These are phyloP conservation scores for Campopleginae sp. DNA, from an alignment of 2,888 invertebrate genomes.

Conservation along the genomic window DNA sequence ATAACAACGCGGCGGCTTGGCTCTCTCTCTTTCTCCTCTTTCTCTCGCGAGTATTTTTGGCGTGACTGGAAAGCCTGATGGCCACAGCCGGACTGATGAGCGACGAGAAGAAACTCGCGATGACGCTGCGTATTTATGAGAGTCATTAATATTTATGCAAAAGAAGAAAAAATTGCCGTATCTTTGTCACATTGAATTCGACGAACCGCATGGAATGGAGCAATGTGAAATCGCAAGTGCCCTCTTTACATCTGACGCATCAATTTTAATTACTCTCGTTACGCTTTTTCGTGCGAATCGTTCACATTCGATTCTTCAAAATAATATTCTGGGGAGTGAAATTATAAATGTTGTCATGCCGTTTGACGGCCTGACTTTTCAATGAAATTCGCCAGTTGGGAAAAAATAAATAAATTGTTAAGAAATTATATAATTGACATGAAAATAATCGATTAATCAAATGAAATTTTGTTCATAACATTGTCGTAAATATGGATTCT, in stretches of 20 bases:
- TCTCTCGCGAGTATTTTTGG: conserved; percentile 61
- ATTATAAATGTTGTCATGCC: neutral
- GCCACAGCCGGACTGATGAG: conserved; percentile 38
- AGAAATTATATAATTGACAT: neutral
- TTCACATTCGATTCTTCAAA: neutral
- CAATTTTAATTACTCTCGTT: neutral
- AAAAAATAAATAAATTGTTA: neutral
- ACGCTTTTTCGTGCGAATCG: neutral
- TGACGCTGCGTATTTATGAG: conserved; percentile 53
- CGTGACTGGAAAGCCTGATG: conserved; percentile 63
- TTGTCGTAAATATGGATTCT: neutral
- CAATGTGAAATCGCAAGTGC: conserved; percentile 16
- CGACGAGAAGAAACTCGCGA: conserved; percentile 48
- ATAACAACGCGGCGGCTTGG: conserved; percentile 61
- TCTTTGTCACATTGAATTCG: conserved; percentile 39
- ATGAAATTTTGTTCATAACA: neutral
- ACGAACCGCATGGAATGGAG: conserved; percentile 13
- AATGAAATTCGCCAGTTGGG: neutral
- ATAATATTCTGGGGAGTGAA: neutral
- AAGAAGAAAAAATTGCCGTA: conserved; percentile 23
- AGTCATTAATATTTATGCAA: conserved; percentile 42
- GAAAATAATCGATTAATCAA: neutral
- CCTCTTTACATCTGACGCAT: conserved; percentile 17
- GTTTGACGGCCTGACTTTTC: neutral
- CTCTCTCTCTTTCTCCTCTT: conserved; percentile 33